These are phyloP conservation scores for Phallusia fumigata DNA, from an alignment of 23 tunicate genomes.

Conservation along the genomic window DNA sequence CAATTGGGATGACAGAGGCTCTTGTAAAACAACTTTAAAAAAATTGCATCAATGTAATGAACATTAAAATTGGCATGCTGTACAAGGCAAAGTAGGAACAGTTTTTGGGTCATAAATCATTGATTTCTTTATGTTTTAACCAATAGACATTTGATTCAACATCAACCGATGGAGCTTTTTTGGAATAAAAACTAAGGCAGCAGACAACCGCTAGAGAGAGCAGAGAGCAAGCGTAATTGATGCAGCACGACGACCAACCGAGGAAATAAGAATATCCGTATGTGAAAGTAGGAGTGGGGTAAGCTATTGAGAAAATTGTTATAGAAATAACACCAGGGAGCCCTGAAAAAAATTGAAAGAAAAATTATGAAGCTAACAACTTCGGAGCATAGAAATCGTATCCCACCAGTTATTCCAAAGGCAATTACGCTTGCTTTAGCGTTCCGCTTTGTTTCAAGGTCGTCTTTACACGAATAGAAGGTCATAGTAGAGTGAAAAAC, in stretches of 20 bases:
- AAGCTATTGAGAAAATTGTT: neutral
- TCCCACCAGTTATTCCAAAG: neutral
- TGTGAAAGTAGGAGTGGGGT: neutral
- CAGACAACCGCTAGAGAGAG: neutral
- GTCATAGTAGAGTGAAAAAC: neutral
- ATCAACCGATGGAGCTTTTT: neutral
- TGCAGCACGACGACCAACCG: neutral
- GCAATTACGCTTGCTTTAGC: neutral
- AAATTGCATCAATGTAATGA: no score
- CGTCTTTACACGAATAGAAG: neutral
- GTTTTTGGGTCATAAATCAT: slow-evolving; percentile 9
- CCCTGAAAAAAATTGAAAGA: neutral
- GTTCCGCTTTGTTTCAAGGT: neutral
- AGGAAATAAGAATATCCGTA: neutral
- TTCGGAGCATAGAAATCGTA: no score
- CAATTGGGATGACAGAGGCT: no score
- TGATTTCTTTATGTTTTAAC: neutral
- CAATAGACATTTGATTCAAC: neutral
- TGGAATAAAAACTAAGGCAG: neutral
- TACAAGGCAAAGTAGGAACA: no score
- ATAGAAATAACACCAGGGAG: neutral
- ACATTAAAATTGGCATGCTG: no score
- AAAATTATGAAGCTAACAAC: no score
- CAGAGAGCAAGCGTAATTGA: neutral
- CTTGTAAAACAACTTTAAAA: no score